Evolutionary conservation across 2,888 invertebrate genomes (phyloP).

Genomic region (Actias luna): DNA sequence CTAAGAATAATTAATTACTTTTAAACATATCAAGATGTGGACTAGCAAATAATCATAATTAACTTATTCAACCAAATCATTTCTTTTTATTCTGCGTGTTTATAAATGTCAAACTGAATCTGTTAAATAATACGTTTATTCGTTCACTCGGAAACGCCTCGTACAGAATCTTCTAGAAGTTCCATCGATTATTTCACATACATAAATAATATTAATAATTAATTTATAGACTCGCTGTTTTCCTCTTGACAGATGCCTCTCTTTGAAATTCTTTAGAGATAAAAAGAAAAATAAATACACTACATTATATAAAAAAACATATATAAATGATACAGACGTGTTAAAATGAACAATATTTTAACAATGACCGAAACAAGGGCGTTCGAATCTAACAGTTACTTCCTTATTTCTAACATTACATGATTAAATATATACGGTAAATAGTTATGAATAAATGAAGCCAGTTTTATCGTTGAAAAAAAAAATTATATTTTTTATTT

Average conservation of each 20-base stretch:
- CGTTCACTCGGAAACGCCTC: background rate
- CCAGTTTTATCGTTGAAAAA: constrained; percentile 72
- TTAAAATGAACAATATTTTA: constrained; percentile 62
- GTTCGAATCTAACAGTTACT: background rate
- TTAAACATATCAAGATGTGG: constrained; percentile 76
- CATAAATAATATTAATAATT: too few relatives aligned
- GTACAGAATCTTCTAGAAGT: background rate
- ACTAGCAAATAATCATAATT: constrained; percentile 80
- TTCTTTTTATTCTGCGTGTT: background rate
- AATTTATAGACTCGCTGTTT: too few relatives aligned
- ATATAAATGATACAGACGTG: constrained; percentile 64
- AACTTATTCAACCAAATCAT: constrained; percentile 48
- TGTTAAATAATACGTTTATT: background rate
- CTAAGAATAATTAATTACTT: constrained; percentile 74
- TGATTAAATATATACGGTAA: constrained; percentile 50
- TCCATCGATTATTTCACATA: constrained; percentile 5
- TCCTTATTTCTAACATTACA: background rate
- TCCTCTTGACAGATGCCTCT: background rate
- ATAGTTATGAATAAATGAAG: constrained; percentile 72
- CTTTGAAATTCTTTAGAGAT: constrained; percentile 1
- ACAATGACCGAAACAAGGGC: background rate
- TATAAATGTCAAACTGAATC: background rate
- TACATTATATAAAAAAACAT: too few relatives aligned
- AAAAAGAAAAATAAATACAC: too few relatives aligned
- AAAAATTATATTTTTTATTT: constrained; percentile 60